Evolutionary conservation across 64 coral and sea anemone species (phyloP).

Genomic region (Pachyseris speciosa): DNA sequence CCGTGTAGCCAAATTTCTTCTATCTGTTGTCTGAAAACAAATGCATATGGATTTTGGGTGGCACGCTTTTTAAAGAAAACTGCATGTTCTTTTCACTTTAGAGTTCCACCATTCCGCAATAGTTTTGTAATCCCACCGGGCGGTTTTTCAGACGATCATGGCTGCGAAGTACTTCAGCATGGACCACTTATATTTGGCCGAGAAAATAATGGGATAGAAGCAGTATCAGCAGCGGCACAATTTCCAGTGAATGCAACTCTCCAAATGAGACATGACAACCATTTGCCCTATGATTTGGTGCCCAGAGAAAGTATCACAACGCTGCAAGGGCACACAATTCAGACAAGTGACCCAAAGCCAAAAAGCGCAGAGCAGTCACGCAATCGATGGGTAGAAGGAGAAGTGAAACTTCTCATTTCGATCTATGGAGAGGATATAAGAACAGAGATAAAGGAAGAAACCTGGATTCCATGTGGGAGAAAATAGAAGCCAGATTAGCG

Average conservation of each 20-base stretch:
- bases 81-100: too few species aligned
- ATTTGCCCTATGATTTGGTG: neutral
- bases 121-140: neutral
- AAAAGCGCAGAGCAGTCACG: neutral
- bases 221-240: neutral
- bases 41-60: too few species aligned
- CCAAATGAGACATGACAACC: neutral
- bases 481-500: neutral
- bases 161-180: neutral
- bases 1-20: too few species aligned
- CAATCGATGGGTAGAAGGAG: constrained; percentile 29
- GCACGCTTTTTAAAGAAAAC: too few species aligned
- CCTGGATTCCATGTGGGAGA: constrained; percentile 58
- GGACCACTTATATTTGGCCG: neutral
- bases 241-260: neutral
- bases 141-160: neutral
- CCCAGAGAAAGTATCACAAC: neutral
- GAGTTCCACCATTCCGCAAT: neutral
- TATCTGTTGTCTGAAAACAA: too few species aligned
- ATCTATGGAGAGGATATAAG: constrained; percentile 34
- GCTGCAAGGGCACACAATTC: neutral
- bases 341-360: neutral
- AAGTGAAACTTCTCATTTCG: constrained; percentile 24
- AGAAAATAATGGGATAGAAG: neutral
- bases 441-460: constrained; percentile 17